These are phyloP conservation scores for Ellobium chinense DNA, from an alignment of 2,888 invertebrate genomes.

Conservation along the genomic window DNA sequence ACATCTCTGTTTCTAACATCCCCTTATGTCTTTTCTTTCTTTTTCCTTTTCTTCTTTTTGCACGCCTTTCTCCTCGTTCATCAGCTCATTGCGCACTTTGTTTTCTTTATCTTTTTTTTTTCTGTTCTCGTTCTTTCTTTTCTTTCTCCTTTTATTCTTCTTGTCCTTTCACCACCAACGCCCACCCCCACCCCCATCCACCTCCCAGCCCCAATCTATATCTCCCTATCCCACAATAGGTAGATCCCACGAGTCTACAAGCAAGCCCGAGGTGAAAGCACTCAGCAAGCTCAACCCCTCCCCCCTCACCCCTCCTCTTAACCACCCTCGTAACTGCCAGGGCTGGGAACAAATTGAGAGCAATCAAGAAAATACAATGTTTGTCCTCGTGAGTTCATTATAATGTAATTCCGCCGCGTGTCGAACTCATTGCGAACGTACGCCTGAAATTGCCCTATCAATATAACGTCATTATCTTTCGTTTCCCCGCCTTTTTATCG, in stretches of 20 bases:
- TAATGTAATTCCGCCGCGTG: neutral
- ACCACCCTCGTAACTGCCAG: neutral
- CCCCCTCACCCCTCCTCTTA: neutral
- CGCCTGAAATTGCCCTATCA: slow-evolving; percentile 16
- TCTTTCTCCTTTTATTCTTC: too few relatives aligned
- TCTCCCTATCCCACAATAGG: too few relatives aligned
- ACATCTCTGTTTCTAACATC: too few relatives aligned
- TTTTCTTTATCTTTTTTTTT: too few relatives aligned
- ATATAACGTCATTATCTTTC: slow-evolving; percentile 16
- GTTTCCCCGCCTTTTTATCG: slow-evolving; percentile 23
- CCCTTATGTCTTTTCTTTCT: too few relatives aligned
- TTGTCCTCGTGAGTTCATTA: neutral
- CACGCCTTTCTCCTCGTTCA: too few relatives aligned
- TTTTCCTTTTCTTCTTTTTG: too few relatives aligned
- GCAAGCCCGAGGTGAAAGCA: neutral
- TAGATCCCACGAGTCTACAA: neutral
- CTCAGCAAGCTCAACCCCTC: neutral
- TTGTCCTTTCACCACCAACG: too few relatives aligned
- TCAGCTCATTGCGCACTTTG: too few relatives aligned
- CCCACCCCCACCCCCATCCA: too few relatives aligned
- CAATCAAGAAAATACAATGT: neutral
- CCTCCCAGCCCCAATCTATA: too few relatives aligned
- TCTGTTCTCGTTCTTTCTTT: too few relatives aligned
- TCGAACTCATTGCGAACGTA: neutral
- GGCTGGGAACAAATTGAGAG: neutral